Conservation (phyloP, 23 tunicate species). For the Oikopleura albicans region DNA sequence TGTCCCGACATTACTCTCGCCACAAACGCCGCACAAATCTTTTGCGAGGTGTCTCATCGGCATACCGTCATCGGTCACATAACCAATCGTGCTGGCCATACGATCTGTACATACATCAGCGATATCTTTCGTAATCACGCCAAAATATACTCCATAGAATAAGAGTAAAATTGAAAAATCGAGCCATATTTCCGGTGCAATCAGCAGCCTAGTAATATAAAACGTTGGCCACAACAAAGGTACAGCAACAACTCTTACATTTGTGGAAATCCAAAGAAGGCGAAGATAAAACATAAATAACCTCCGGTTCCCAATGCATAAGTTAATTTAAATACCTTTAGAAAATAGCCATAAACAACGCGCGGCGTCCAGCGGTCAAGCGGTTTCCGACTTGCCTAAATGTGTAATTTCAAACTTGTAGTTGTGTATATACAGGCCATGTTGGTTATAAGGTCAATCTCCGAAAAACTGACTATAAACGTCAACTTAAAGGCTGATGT, state of each 20-base stretch:
- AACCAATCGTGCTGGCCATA: constrained; percentile 89
- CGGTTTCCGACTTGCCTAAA: constrained; percentile 62
- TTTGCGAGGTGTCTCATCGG: constrained; percentile 47
- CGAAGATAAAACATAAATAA: constrained; percentile 35
- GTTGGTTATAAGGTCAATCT: too few species aligned
- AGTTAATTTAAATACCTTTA: constrained; percentile 45
- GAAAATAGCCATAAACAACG: constrained; percentile 73
- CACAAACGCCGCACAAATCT: constrained; percentile 79
- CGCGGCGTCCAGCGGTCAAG: constrained; percentile 61
- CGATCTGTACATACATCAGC: constrained; percentile 84
- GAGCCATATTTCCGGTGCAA: constrained; percentile 17
- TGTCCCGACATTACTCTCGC: constrained; percentile 27
- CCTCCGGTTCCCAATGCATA: constrained; percentile 61
- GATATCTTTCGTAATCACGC: constrained; percentile 69
- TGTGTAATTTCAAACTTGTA: too few species aligned
- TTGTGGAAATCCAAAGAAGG: constrained; percentile 40
- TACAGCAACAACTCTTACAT: too few species aligned
- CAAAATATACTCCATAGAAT: constrained; percentile 80
- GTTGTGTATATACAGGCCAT: too few species aligned
- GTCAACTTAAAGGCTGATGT: too few species aligned
- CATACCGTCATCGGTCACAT: constrained; percentile 43
- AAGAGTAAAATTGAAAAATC: constrained; percentile 40
- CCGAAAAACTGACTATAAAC: too few species aligned
- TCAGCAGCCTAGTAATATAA: constrained; percentile 4
- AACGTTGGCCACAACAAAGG: too few species aligned